A percentile compares a stretch with the other conserved stretches of the same genome.
Evolutionary conservation across 2,888 invertebrate genomes (phyloP).

Genomic region (Mimumesa dahlbomi): DNA sequence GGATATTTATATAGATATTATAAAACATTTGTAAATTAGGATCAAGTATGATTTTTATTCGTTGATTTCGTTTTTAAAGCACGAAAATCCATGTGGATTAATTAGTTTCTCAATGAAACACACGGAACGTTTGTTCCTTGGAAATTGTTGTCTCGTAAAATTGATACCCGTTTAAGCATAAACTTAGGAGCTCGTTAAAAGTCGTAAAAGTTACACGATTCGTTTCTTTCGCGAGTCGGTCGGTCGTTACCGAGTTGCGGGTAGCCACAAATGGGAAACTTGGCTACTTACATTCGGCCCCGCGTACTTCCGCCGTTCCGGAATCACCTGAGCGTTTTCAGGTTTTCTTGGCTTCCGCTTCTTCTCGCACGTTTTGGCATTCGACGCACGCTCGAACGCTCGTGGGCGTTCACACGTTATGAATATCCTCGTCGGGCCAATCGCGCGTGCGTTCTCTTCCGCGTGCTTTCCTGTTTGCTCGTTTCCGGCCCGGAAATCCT

Average conservation of each 20-base stretch:
- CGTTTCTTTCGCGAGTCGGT: conserved; percentile 44
- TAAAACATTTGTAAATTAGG: too few species aligned
- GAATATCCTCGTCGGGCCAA: conserved; percentile 69
- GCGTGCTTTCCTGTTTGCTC: conserved; percentile 67
- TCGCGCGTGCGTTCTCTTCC: conserved; percentile 68
- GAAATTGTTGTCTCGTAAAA: conserved; percentile 32
- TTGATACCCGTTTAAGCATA: conserved; percentile 49
- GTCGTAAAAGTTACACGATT: conserved; percentile 53
- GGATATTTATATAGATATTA: too few species aligned
- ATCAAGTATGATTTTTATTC: too few species aligned
- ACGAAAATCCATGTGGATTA: too few species aligned
- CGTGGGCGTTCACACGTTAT: conserved; percentile 71
- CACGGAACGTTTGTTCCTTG: conserved; percentile 16
- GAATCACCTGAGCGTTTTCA: conserved; percentile 57
- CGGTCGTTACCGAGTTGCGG: conserved; percentile 47
- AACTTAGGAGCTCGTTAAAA: conserved; percentile 51
- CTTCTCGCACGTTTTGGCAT: conserved; percentile 67
- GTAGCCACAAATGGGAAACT: conserved; percentile 45
- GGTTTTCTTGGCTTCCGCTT: conserved; percentile 62
- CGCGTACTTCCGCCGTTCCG: conserved; percentile 50
- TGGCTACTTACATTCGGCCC: conserved; percentile 45
- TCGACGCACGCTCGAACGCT: conserved; percentile 67
- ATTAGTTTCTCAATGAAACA: too few species aligned
- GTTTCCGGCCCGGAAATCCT: conserved; percentile 60
- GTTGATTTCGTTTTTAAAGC: too few species aligned